Percentiles rank a stretch among this genome's conserved stretches.
These are phyloP conservation scores for Smutsia temminckii DNA, from an alignment of 2,797 vertebrate genomes.

Conservation along the genomic window DNA sequence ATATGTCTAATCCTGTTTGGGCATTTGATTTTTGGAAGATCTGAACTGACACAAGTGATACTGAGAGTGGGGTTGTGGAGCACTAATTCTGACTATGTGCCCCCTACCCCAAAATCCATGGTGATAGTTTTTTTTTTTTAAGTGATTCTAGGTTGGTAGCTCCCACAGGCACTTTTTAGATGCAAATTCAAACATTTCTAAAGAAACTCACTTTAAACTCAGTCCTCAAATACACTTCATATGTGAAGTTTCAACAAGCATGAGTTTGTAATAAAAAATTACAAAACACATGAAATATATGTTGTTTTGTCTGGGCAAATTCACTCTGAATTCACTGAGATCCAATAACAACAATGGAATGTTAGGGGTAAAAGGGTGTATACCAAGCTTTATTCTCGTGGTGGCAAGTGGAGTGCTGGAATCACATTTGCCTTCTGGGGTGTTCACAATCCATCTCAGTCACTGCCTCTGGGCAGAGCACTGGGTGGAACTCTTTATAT, in stretches of 20 bases:
- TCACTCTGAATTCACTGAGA: too few relatives aligned
- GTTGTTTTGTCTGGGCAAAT: too few relatives aligned
- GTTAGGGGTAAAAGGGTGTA: too few relatives aligned
- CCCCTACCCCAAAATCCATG: background rate
- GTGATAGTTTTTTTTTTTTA: background rate
- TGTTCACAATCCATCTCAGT: too few relatives aligned
- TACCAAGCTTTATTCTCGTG: too few relatives aligned
- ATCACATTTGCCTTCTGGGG: too few relatives aligned
- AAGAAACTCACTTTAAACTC: conserved; percentile 48
- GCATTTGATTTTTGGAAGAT: background rate
- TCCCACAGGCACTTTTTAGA: background rate
- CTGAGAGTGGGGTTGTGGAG: background rate
- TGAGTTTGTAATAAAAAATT: background rate
- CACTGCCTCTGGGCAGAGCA: too few relatives aligned
- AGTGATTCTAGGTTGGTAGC: background rate
- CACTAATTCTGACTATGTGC: background rate
- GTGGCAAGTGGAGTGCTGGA: too few relatives aligned
- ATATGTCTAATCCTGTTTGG: background rate
- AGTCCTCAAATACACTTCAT: conserved; percentile 12
- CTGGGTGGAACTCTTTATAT: too few relatives aligned
- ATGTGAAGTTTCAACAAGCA: background rate
- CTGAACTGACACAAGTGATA: background rate
- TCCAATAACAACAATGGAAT: too few relatives aligned
- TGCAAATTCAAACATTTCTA: background rate
- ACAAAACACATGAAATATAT: background rate